Percentiles rank a stretch among this genome's conserved stretches.
Evolutionary conservation across 2,113 vertebrate species (phyloP).

Genomic region (Nannobrachium achirus): DNA sequence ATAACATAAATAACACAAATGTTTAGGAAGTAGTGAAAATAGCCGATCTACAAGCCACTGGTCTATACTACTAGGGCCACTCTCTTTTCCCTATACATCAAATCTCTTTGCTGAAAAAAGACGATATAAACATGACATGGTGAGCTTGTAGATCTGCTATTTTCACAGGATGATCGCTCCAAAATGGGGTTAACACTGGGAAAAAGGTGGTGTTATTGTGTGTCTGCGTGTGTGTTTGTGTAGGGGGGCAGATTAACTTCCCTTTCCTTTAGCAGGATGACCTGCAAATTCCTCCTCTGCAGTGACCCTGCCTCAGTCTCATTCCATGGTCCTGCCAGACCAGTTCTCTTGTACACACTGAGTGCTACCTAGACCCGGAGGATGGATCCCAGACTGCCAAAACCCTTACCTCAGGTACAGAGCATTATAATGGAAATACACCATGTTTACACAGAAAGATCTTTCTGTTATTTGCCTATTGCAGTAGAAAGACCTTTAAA

Average conservation of each 20-base stretch:
- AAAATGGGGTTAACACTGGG: too few relatives aligned
- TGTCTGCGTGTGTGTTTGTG: too few relatives aligned
- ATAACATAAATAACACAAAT: too few relatives aligned
- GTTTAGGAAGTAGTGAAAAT: too few relatives aligned
- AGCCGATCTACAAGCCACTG: too few relatives aligned
- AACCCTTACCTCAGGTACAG: not conserved
- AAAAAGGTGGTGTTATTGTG: too few relatives aligned
- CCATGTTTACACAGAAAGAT: slow-evolving; percentile 4
- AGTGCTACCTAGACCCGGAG: not conserved
- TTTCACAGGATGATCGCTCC: too few relatives aligned
- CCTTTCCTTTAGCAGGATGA: slow-evolving; percentile 48
- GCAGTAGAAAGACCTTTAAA: not conserved
- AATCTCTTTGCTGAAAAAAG: not conserved
- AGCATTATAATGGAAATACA: slow-evolving; percentile 24
- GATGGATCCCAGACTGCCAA: not conserved
- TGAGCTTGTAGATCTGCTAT: too few relatives aligned
- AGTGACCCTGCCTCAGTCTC: slow-evolving; percentile 20
- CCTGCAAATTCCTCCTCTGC: slow-evolving; percentile 27
- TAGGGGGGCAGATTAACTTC: slow-evolving; percentile 8
- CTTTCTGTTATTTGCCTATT: slow-evolving; percentile 9
- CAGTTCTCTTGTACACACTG: slow-evolving; percentile 16
- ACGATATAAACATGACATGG: too few relatives aligned
- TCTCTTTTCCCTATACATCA: too few relatives aligned
- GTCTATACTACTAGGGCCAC: too few relatives aligned
- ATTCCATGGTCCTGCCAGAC: slow-evolving; percentile 22